Evolutionary conservation across 64 coral and sea anemone genomes (phyloP).

Genomic region (Stylophora pistillata): DNA sequence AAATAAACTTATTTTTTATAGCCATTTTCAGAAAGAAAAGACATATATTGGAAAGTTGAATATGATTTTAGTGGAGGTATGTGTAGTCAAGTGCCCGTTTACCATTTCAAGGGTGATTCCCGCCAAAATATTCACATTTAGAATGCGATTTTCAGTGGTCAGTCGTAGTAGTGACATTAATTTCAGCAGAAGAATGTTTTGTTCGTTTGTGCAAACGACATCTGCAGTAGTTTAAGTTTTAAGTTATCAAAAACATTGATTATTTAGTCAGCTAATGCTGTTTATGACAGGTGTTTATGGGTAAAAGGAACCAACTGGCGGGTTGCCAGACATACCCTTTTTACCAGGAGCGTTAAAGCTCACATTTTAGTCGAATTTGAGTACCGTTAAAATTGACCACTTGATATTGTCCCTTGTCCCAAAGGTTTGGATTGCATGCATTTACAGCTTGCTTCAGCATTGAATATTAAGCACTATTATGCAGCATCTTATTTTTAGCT

Average conservation of each 20-base stretch:
- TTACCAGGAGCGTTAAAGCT: neutral
- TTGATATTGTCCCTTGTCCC: neutral
- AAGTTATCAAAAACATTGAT: neutral
- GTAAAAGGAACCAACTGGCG: neutral
- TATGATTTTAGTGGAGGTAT: conserved; percentile 99
- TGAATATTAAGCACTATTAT: neutral
- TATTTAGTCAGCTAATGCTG: neutral
- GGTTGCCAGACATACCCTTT: neutral
- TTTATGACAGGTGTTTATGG: conserved; percentile 2
- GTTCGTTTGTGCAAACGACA: neutral
- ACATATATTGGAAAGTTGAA: conserved; percentile 93
- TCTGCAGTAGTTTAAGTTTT: neutral
- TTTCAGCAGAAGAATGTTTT: neutral
- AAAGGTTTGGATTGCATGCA: too few species aligned
- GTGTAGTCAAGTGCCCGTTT: neutral
- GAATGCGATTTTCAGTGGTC: neutral
- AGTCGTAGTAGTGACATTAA: neutral
- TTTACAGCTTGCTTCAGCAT: neutral
- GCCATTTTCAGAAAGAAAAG: conserved; percentile 86
- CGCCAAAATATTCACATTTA: conserved; percentile 70
- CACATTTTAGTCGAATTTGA: neutral
- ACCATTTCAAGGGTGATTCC: conserved; percentile 1
- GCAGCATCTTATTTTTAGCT: neutral
- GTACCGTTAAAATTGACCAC: neutral
- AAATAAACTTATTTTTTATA: neutral